phyloP scores from a whole-genome alignment of 2,797 vertebrate genomes.

The Antrozous pallidus region DNA sequence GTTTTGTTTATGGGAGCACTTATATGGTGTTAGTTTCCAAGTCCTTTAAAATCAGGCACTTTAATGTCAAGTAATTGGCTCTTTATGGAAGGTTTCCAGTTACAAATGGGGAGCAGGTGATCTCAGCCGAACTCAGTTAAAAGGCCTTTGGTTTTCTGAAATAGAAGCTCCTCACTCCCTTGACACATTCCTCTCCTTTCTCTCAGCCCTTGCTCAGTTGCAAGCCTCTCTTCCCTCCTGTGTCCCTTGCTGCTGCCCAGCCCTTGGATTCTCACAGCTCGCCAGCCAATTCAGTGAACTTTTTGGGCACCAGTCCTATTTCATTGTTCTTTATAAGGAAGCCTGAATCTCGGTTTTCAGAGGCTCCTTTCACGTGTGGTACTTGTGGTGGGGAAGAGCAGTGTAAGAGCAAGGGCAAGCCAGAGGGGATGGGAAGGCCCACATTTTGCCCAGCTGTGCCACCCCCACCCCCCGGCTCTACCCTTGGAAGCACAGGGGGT shows the following conservation, averaged over 20 bases:
- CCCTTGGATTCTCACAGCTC: neutral
- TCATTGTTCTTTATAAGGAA: neutral
- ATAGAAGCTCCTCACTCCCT: neutral
- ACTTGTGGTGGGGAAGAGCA: neutral
- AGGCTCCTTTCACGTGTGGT: neutral
- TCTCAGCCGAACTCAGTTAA: conserved; percentile 51
- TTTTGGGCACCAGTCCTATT: neutral
- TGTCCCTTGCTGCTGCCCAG: neutral
- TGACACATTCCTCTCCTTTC: neutral
- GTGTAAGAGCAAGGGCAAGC: neutral
- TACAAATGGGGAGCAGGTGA: conserved; percentile 41
- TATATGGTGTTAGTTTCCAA: conserved; percentile 46
- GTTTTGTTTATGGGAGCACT: conserved; percentile 46
- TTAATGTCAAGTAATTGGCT: conserved; percentile 51
- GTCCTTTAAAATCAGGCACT: conserved; percentile 24
- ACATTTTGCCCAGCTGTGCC: neutral
- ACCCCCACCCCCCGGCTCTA: fast-evolving
- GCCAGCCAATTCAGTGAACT: neutral
- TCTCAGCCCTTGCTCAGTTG: neutral
- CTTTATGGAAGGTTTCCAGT: conserved; percentile 56
- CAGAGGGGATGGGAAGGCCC: neutral
- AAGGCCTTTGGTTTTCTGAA: conserved; percentile 45
- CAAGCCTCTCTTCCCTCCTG: neutral
- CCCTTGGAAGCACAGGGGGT: neutral
- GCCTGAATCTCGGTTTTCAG: neutral